These are phyloP conservation scores for Eulithis prunata DNA, from an alignment of 2,888 invertebrate species.

Conservation along the genomic window DNA sequence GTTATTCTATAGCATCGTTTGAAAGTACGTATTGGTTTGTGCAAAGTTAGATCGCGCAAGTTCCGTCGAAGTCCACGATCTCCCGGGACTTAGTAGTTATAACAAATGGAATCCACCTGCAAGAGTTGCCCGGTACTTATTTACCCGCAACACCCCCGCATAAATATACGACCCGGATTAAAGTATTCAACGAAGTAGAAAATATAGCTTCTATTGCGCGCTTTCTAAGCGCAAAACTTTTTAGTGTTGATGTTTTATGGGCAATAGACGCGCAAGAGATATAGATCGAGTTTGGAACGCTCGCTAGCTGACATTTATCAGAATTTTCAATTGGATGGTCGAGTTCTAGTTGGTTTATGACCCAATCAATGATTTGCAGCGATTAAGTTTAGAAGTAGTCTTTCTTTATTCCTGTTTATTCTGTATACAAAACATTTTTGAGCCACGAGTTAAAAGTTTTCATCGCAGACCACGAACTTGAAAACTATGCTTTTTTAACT, in stretches of 20 bases:
- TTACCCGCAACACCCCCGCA: slow-evolving; percentile 63
- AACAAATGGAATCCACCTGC: slow-evolving; percentile 72
- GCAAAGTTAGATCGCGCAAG: slow-evolving; percentile 49
- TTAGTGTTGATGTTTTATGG: slow-evolving; percentile 36
- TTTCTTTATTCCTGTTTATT: too few species aligned
- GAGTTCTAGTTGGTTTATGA: slow-evolving; percentile 18
- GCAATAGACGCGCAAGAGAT: slow-evolving; percentile 18
- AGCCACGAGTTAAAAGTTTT: too few species aligned
- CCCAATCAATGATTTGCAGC: slow-evolving; percentile 10
- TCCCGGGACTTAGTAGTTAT: slow-evolving; percentile 65
- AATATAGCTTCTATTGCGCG: slow-evolving; percentile 60
- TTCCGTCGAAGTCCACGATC: slow-evolving; percentile 57
- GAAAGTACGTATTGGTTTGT: slow-evolving; percentile 46
- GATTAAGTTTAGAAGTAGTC: neutral
- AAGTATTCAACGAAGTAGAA: slow-evolving; percentile 67
- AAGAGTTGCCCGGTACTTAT: slow-evolving; percentile 67
- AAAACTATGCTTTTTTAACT: neutral
- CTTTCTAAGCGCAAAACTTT: slow-evolving; percentile 52
- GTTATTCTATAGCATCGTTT: slow-evolving; percentile 15
- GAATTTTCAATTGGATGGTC: slow-evolving; percentile 20
- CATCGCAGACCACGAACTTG: too few species aligned
- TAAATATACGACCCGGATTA: slow-evolving; percentile 70
- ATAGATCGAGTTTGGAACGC: slow-evolving; percentile 22
- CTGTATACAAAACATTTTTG: too few species aligned
- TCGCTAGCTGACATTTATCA: slow-evolving; percentile 12